Evolutionary conservation across 2,113 vertebrate genomes (phyloP), one percentile per base, ranked within the genome.

Genomic region (Cynopterus brachyotis): DNA sequence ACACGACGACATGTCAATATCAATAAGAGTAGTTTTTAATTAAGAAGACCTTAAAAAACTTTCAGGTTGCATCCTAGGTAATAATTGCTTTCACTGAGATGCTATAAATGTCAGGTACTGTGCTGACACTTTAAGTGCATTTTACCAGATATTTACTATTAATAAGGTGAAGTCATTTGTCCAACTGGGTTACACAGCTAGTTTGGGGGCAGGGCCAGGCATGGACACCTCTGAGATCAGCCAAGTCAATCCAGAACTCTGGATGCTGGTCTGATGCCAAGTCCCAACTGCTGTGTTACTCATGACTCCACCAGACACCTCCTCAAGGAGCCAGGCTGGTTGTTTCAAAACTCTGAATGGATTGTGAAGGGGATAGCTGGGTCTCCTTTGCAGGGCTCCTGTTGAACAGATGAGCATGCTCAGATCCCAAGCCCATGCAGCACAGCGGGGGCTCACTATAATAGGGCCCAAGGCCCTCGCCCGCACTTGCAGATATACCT

Each of bases 401-500:
- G 55, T 3, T 76, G 28, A 69, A 55, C 80, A 91, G 47, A 35
- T 6, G 13, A 55, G 59, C 19, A 16, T 5, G 50, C 66, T 62
- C 40, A 86, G 69, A 82, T 1, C 17, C 32, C 76, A 24, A 3
- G 57, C 3, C 40, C 0, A 0, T 0, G 0, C 0, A 4, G 26
- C n/a, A 3, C n/a, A 6, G 20, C 2, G 37, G 26, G 28, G 17
- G 22, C 32, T 85, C 45, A 81, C 35, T 17, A 2, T 59, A 30
- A 50, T 2, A 42, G 40, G 17, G 26, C 53, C 35, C 1, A 2
- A 28, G 13, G 66, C 37, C 22, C 16, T 6, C 2, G 17, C 28
- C 35, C 90, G 2, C 12, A 15, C 15, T 53, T 59, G 82, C 60
- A 69, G 37, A 64, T 6, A 32, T 1, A 35, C 17, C 1, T 1